Evolutionary conservation across 2,113 vertebrate species (phyloP), one percentile per base, ranked within the genome.

Genomic region (Hystrix cristata): DNA sequence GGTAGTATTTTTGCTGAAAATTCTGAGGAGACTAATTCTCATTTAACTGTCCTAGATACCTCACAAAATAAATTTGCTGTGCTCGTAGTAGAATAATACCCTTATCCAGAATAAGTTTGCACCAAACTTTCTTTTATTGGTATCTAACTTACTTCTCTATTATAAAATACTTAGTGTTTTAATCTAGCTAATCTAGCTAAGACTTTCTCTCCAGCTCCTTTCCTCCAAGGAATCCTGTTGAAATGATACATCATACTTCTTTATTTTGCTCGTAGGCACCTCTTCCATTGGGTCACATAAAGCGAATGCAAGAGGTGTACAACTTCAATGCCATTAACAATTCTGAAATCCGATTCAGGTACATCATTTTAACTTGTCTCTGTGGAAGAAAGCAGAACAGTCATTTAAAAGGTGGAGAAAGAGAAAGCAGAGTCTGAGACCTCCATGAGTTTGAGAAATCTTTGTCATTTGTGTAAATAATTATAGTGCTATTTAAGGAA

Each of bases 291-390:
- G 99, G 98, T 25, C 99, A 99, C 59, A 98, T 99, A 97, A 99
- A 99, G 93, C 99, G 98, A 98, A 99, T 99, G 99, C 99, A 99
- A 98, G 98, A 99, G 95, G 98, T 99, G 1, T 99, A 99, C 90
- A 87, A 99, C 96, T 98, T 99, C 85, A 99, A 99, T 86, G 96
- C 98, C 89, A 85, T 98, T 78, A 98, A 98, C 96, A 99, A 99
- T 97, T 98, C 99, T 85, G 99, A 99, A 99, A 99, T 99, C 97
- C 99, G 99, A 98, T 99, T 99, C 99, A 99, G 99, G 99, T 99
- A 98, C 96, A 83, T 95, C 93, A 94, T 97, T 97, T 90, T 96
- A 97, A 97, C 88, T 97, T 97, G 95, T 96, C 95, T 98, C 94
- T 95, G 74, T 94, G 81, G 97, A 97, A 97, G 94, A 97, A 97